Evolutionary conservation across 1,140 invertebrate species (phyloP), one percentile per base, ranked within the genome.

Genomic region (Leguminivora glycinivorella): DNA sequence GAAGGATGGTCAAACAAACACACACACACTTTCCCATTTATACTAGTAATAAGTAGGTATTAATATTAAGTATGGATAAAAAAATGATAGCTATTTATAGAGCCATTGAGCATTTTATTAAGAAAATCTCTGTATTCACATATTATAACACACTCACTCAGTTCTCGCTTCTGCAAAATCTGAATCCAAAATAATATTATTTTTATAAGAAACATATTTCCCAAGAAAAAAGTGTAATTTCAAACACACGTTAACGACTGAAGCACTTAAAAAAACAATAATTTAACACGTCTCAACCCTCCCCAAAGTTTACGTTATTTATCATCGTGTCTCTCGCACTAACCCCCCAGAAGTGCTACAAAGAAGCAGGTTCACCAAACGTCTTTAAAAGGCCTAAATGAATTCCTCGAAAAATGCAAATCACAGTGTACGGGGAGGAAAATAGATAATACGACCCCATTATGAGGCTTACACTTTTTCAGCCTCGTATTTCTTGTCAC

Each of bases 381-480:
- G 26, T 29, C 58, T 34, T 63, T 63, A 63, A 63, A 17, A 63
- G 58, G 58, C 24, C 29, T 34, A 63, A 63, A 63, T 29, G 58
- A 63, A 63, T 63, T 63, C 34, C 58, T 29, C 58, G 25, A 63
- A 63, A 63, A 63, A 63, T 63, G 58, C 58, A 34, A 63, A 63
- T 63, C 58, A 63, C 58, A 63, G 58, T 60, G 56, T 63, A 63
- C 58, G 25, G 25, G 58, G 26, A n/a, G 58, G 29, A 63, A 63
- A 63, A 63, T 63, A 29, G 58, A 63, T 63, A 63, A 63, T 63
- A 29, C 58, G 58, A 63, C 58, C 58, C 58, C 58, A 63, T 63
- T 63, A 63, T 63, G 24, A 29, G 26, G n/a, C 19, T 52, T 52
- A 52, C 47, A 52, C 47, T 52, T 52, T 52, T 19, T 52, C 19